Conservation (phyloP, 2,888 invertebrate species). For the Lydus trimaculatus region DNA sequence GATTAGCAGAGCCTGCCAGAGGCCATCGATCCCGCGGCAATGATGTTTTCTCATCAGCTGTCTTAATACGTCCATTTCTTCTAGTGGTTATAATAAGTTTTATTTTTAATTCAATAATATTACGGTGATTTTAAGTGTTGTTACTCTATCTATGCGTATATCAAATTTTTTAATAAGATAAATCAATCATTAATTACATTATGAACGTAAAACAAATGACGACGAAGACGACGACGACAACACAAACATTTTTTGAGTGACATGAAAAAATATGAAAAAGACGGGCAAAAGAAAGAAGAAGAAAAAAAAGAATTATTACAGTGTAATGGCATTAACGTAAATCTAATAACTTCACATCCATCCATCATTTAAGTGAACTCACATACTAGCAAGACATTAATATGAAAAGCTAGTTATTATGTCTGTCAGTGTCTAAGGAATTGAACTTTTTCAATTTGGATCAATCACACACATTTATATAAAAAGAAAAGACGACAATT, state of each 20-base stretch:
- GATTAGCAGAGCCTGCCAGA: constrained; percentile 58
- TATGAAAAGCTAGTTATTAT: constrained; percentile 22
- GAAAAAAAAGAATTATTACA: constrained; percentile 13
- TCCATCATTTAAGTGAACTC: constrained; percentile 38
- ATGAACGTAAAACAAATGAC: background rate
- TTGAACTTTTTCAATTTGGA: constrained; percentile 32
- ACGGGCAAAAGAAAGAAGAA: background rate
- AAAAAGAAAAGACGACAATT: background rate
- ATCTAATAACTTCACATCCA: constrained; percentile 38
- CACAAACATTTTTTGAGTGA: too few species aligned
- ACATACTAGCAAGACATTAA: constrained; percentile 15
- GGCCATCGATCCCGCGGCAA: constrained; percentile 55
- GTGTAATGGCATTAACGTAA: constrained; percentile 27
- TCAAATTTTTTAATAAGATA: background rate
- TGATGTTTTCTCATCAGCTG: constrained; percentile 45
- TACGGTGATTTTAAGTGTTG: constrained; percentile 35
- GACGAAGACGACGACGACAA: too few species aligned
- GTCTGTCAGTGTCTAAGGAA: constrained; percentile 30
- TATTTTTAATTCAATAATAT: constrained; percentile 19
- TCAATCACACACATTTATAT: constrained; percentile 23
- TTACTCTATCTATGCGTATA: too few species aligned
- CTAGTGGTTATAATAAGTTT: constrained; percentile 27
- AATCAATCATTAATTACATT: background rate
- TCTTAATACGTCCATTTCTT: constrained; percentile 29
- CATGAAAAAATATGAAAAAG: background rate